Evolutionary conservation across 2,113 vertebrate species (phyloP).

Genomic region (Notothenia coriiceps): DNA sequence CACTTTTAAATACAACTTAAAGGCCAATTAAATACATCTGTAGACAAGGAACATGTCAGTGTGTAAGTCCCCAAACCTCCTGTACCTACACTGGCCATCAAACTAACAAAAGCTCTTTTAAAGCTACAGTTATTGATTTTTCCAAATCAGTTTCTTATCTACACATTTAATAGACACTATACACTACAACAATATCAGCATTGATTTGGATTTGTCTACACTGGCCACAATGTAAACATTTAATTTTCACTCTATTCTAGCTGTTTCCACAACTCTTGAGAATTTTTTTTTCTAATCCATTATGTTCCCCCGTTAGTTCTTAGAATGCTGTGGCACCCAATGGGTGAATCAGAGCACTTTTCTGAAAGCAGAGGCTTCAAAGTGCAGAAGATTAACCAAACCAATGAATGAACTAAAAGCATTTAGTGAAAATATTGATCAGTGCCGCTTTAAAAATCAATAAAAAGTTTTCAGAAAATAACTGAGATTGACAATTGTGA

Average conservation of each 20-base stretch:
- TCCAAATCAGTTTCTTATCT: not conserved
- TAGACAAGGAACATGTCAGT: slow-evolving; percentile 1
- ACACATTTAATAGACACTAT: no score
- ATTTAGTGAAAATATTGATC: not conserved
- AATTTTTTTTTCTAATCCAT: no score
- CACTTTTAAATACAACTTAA: slow-evolving; percentile 27
- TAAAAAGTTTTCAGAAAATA: not conserved
- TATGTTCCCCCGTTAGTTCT: not conserved
- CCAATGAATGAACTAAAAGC: no score
- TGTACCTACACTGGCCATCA: not conserved
- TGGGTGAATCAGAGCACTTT: no score
- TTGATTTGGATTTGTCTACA: not conserved
- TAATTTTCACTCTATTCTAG: no score
- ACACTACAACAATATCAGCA: not conserved
- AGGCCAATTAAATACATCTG: slow-evolving; percentile 12
- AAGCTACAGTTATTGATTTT: not conserved
- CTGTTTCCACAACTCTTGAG: no score
- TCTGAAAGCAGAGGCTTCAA: no score
- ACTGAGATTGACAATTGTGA: not conserved
- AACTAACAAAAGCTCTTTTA: not conserved
- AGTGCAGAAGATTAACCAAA: no score
- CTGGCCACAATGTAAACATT: not conserved
- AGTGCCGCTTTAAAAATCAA: not conserved
- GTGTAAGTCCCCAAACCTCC: not conserved
- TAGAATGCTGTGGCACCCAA: no score